Base-by-base conservation (phyloP, 35 echinoderm and acorn worm genomes). In the Stichopus chloronotus region DNA sequence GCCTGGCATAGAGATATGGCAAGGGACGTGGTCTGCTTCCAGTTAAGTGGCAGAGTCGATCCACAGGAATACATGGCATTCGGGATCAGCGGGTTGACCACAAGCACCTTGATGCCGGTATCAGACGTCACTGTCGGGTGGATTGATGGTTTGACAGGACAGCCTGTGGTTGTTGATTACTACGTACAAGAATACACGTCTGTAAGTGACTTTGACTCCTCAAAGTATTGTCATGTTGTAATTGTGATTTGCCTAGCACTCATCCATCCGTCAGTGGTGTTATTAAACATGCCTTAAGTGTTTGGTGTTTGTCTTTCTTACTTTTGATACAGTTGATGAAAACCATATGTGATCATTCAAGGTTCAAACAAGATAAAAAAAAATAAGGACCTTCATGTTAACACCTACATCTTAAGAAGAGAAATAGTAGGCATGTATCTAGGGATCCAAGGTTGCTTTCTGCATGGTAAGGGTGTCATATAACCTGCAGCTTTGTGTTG, bases 81-180 rank as follows among this genome's bases (percentile, higher is more conserved):
- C 59, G 95, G 95, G 72, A n/a, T 96, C 6, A 96, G 95, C 79
- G 95, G 95, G 4, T 94, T 93, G 4, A 43, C 52, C 22, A 74
- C 68, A 8, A 2, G 58, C 10, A 96, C 95, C 10, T 0, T 4
- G 0, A 96, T 96, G 95, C 17, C 81, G 1, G 95, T 90, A 14
- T 87, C 89, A 21, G 95, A 96, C 63, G 95, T 96, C 6, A 84
- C 83, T 0, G 97, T 99, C 16, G 82, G 77, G 1, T 99, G 93
- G 93, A 92, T 95, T 13, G 89, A 95, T 63, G 30, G n/a, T 7
- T 30, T 17, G 13, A 69, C 63, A 22, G 87, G 43, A 52, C 21
- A 72, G 55, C 76, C 59, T 3, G 91, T 30, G 60, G 95, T 78
- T 5, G 86, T 84, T 1, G 95, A 97, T 52, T 97, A 94, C 69